Evolutionary conservation across 1,140 invertebrate species (phyloP).

Genomic region (Heliconius melpomene): DNA sequence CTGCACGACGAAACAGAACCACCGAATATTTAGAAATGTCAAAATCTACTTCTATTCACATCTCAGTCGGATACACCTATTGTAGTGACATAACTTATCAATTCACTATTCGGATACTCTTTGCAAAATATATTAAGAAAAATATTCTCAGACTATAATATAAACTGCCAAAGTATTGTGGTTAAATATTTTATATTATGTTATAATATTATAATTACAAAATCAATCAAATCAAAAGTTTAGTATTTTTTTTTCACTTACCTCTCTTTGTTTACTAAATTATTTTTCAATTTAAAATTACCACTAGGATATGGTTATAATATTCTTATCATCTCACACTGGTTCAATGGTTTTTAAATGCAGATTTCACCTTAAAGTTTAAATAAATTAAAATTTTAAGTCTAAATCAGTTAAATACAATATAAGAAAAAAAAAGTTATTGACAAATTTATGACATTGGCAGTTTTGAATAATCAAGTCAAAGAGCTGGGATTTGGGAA

Average conservation of each 20-base stretch:
- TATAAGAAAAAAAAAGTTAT: background rate
- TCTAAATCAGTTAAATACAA: background rate
- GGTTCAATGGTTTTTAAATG: no score
- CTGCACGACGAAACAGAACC: conserved; percentile 57
- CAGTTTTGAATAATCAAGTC: background rate
- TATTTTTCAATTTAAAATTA: no score
- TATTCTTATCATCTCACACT: no score
- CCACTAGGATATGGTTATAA: no score
- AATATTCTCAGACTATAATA: background rate
- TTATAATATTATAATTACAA: no score
- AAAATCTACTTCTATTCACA: conserved; percentile 37
- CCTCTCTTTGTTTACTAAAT: no score
- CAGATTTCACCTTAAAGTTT: no score
- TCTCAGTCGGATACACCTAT: conserved; percentile 31
- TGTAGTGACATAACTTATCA: conserved; percentile 3
- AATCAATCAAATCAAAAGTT: no score
- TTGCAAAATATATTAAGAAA: background rate
- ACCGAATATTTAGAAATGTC: conserved; percentile 63
- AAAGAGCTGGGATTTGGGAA: background rate
- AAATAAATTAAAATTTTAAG: background rate
- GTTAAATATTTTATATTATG: background rate
- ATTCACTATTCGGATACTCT: background rate
- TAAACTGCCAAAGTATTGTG: background rate
- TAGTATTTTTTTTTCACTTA: no score
- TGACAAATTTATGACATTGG: conserved; percentile 12